Conservation (phyloP, 1,140 invertebrate species). For the Pachypeltis micranthus region DNA sequence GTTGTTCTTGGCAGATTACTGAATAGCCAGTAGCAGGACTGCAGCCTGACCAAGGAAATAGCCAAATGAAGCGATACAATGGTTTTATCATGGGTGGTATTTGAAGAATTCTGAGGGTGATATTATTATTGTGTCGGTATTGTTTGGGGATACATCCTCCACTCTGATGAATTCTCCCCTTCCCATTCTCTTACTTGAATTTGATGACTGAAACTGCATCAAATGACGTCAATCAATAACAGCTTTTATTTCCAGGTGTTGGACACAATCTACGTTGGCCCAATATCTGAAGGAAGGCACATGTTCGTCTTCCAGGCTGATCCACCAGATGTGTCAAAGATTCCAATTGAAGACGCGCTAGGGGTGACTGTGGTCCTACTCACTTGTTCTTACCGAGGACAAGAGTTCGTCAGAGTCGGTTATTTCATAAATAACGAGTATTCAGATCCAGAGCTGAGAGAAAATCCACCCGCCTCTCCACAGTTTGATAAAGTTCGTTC, state of each 20-base stretch:
- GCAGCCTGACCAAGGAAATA: no score
- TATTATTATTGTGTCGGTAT: no score
- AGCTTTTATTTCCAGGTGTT: conserved; percentile 41
- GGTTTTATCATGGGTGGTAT: no score
- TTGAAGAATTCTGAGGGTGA: no score
- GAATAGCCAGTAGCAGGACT: no score
- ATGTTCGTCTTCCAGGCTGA: conserved; percentile 97
- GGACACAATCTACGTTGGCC: conserved; percentile 94
- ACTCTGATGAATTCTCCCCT: no score
- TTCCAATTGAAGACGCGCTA: conserved; percentile 88
- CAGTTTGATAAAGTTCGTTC: conserved; percentile 74
- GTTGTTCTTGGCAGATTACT: no score
- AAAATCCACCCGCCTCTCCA: conserved; percentile 86
- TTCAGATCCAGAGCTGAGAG: conserved; percentile 78
- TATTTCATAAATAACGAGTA: conserved; percentile 99
- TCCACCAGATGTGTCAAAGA: conserved; percentile 83
- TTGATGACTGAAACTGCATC: no score
- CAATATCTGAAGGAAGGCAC: conserved; percentile 91
- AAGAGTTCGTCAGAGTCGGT: conserved; percentile 94
- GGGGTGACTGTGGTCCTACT: conserved; percentile 95
- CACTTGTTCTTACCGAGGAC: conserved; percentile 83
- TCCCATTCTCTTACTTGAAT: no score
- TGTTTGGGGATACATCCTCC: no score
- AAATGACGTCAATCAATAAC: no score
- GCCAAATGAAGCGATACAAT: no score